Evolutionary conservation across 2,888 invertebrate species (phyloP), one percentile per base, ranked within the genome.

Genomic region (Crioceris asparagi): DNA sequence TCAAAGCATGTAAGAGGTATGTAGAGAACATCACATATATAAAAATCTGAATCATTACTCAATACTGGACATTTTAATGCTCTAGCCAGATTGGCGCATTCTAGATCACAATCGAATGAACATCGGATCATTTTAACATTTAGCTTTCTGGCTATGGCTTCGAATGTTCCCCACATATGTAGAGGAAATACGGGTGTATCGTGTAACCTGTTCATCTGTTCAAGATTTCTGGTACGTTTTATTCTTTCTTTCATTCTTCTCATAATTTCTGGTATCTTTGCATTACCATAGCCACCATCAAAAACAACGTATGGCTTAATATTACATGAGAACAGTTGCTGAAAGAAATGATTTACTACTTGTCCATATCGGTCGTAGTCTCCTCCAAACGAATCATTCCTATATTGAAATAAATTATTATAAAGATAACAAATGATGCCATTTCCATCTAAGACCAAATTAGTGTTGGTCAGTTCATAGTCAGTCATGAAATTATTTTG

Each of bases 41-140:
- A 92, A 65, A 92, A 96, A 65, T 96, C 96, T 1, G 93, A 93
- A 64, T 96, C 96, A 50, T 83, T 85, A 54, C 91, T 92, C 3
- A 96, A 60, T 2, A 96, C 81, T 0, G 93, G 92, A 52, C 90
- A 92, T 25, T 79, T 68, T 2, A 90, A 66, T 38, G 76, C 69
- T 46, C 79, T 75, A 0, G 91, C 86, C 47, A 93, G 62, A 0
- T 80, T 77, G 0, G 91, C 91, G 36, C 92, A 78, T 54, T 88
- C 83, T 48, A 80, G 77, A 59, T 96, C 96, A 1, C 92, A 92
- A 63, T 96, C 94, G 60, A 82, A 87, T 47, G 83, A 75, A 55
- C 87, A 83, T 35, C 84, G 74, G 29, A 79, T 78, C 43, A 76
- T 72, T 7, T 71, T 70, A 7, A 91, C 66, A 6, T 71, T 69